Percentiles rank a stretch among this genome's conserved stretches.
Evolutionary conservation across 1,140 invertebrate species (phyloP).

Genomic region (Rhagoletis pomonella): DNA sequence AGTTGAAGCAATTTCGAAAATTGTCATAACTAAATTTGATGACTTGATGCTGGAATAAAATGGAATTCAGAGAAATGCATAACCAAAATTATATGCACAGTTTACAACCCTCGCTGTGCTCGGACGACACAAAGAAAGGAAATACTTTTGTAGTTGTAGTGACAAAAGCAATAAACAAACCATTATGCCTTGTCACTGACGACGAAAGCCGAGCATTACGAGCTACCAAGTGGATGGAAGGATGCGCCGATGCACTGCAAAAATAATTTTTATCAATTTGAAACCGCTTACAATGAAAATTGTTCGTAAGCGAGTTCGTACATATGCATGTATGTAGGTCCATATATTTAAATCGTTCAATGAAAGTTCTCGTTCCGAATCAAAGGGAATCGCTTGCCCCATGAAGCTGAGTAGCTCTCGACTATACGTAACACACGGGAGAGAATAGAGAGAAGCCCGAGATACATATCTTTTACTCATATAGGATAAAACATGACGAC

Average conservation of each 20-base stretch:
- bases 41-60: conserved; percentile 53
- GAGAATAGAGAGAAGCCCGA: too few species aligned
- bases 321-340: too few species aligned
- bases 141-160: neutral
- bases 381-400: too few species aligned
- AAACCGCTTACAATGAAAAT: neutral
- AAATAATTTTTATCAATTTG: neutral
- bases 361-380: too few species aligned
- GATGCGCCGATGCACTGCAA: neutral
- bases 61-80: conserved; percentile 26
- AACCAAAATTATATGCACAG: neutral
- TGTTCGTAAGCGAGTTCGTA: too few species aligned
- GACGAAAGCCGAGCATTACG: conserved; percentile 13
- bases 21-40: conserved; percentile 67
- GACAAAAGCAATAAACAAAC: conserved; percentile 46
- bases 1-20: conserved; percentile 43
- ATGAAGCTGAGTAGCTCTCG: too few species aligned
- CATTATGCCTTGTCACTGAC: conserved; percentile 45
- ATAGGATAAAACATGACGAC: too few species aligned
- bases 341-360: too few species aligned
- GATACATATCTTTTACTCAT: too few species aligned
- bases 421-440: too few species aligned
- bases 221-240: neutral
- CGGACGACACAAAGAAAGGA: neutral
- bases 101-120: neutral